These are phyloP conservation scores for Tenualosa ilisha DNA, from an alignment of 2,797 vertebrate species.

Conservation along the genomic window DNA sequence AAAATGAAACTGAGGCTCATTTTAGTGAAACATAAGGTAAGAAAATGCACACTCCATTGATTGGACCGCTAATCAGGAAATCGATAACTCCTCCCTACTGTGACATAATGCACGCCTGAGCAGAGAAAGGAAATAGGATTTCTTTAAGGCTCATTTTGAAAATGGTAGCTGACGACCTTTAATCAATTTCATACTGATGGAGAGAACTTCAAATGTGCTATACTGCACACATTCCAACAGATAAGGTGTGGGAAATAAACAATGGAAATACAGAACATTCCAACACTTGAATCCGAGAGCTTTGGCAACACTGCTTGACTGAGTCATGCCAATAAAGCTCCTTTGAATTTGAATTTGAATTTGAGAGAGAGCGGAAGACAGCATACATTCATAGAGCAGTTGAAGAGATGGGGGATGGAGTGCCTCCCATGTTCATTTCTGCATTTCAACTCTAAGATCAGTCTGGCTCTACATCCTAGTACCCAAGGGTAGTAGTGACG, in stretches of 20 bases:
- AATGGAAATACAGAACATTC: neutral
- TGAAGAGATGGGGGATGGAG: slow-evolving; percentile 47
- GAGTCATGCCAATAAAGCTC: no score
- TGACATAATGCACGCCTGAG: neutral
- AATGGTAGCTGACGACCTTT: neutral
- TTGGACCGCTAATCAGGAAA: neutral
- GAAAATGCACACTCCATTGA: neutral
- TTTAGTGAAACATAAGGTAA: neutral
- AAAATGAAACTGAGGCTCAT: neutral
- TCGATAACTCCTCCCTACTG: neutral
- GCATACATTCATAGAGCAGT: slow-evolving; percentile 78
- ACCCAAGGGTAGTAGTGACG: slow-evolving; percentile 56
- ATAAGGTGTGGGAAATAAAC: neutral
- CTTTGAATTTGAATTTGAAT: no score
- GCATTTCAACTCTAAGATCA: slow-evolving; percentile 47
- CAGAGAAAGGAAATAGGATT: neutral
- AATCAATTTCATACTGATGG: neutral
- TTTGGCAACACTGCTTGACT: no score
- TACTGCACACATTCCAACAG: neutral
- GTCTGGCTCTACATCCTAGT: slow-evolving; percentile 59
- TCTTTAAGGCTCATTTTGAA: neutral
- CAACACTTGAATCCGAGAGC: slow-evolving; percentile 24
- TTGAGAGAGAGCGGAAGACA: slow-evolving; percentile 3
- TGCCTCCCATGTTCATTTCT: slow-evolving; percentile 34
- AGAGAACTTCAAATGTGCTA: neutral